phyloP scores from a whole-genome alignment of 2,888 invertebrate genomes.

The Myopa tessellatipennis region DNA sequence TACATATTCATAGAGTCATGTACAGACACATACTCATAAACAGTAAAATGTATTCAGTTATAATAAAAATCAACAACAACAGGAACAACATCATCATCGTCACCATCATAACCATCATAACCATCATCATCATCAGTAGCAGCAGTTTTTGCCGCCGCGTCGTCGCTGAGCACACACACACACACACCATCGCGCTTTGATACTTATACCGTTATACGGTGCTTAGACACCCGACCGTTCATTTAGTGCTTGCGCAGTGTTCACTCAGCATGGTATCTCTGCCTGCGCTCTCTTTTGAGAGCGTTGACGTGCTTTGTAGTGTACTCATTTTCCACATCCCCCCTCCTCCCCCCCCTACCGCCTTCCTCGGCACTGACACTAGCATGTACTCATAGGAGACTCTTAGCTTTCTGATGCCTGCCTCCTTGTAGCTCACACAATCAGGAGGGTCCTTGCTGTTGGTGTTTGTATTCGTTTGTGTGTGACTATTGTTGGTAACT shows the following conservation, averaged over 20 bases:
- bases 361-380: not conserved
- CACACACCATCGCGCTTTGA: not conserved
- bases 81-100: not conserved
- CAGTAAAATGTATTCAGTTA: conserved; percentile 29
- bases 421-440: too few species aligned
- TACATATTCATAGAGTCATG: not conserved
- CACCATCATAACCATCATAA: not conserved
- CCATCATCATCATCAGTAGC: not conserved
- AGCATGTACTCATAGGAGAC: not conserved
- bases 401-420: not conserved
- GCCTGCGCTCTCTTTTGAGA: not conserved
- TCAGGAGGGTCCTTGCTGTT: too few species aligned
- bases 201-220: conserved; percentile 29
- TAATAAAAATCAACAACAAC: conserved; percentile 30
- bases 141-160: not conserved
- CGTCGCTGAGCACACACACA: conserved; percentile 15
- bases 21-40: conserved; percentile 17
- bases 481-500: too few species aligned
- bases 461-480: too few species aligned
- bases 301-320: conserved; percentile 8
- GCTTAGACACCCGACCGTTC: conserved; percentile 6
- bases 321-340: not conserved
- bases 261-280: not conserved
- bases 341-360: not conserved
- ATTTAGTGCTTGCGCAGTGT: conserved; percentile 3